These are phyloP conservation scores for Damaliscus lunatus DNA, from an alignment of 2,113 vertebrate genomes.

Conservation along the genomic window DNA sequence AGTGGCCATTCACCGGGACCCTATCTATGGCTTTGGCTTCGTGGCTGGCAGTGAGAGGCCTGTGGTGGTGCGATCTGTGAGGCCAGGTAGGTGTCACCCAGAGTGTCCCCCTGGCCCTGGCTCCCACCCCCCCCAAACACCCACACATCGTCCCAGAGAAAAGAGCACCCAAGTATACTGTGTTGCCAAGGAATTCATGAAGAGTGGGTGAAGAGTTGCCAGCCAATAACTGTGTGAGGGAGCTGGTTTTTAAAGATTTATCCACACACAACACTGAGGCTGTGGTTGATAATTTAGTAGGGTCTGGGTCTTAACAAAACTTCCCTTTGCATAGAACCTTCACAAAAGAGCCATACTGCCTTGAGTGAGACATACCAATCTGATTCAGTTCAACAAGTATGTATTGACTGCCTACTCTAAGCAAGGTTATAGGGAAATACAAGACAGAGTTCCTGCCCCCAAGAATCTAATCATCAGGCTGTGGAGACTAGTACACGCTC, in stretches of 20 bases:
- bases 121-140: background rate
- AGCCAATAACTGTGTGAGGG: background rate
- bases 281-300: background rate
- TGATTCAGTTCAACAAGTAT: conserved; percentile 49
- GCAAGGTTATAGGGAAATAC: background rate
- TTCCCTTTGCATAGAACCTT: conserved; percentile 12
- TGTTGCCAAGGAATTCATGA: background rate
- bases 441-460: background rate
- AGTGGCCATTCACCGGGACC: conserved; percentile 92
- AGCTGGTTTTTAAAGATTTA: conserved; percentile 19
- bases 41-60: conserved; percentile 95
- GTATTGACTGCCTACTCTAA: conserved; percentile 40
- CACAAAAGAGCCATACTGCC: background rate
- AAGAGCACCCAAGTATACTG: background rate
- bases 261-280: background rate
- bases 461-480: background rate
- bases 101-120: background rate
- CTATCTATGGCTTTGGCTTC: conserved; percentile 94
- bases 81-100: conserved; percentile 85
- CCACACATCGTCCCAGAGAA: background rate
- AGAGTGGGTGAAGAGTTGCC: background rate
- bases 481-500: background rate
- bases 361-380: conserved; percentile 27
- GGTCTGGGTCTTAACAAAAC: background rate
- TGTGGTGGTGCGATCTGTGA: conserved; percentile 94